Evolutionary conservation across 2,113 vertebrate genomes (phyloP).

Genomic region (Sisor rabdophorus): DNA sequence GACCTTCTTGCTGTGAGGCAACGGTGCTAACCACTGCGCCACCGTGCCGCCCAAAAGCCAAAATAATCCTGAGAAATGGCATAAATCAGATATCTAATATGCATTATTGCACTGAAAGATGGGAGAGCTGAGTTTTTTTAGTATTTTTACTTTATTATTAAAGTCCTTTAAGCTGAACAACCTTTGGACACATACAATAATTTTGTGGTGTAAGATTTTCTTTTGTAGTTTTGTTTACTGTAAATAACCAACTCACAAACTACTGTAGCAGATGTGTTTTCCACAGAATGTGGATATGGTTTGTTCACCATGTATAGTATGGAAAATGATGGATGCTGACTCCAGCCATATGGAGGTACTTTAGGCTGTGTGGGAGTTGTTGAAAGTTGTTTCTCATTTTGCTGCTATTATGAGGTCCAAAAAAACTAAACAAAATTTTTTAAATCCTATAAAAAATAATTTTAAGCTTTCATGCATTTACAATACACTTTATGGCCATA

Average conservation of each 20-base stretch:
- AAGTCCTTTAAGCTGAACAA: neutral
- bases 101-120: neutral
- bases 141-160: neutral
- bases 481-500: neutral
- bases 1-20: too few relatives aligned
- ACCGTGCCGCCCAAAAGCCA: too few relatives aligned
- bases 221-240: neutral
- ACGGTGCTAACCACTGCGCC: too few relatives aligned
- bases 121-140: neutral
- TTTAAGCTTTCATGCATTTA: neutral
- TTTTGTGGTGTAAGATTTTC: neutral
- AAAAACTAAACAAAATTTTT: neutral
- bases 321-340: slow-evolving; percentile 14
- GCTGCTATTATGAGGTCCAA: neutral
- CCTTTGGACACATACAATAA: neutral
- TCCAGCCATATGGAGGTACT: slow-evolving; percentile 29
- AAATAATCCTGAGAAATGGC: too few relatives aligned
- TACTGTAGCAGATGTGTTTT: slow-evolving; percentile 8
- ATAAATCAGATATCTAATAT: neutral
- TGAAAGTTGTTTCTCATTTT: neutral
- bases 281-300: neutral
- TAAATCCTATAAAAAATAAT: neutral
- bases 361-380: slow-evolving; percentile 17
- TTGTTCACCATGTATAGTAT: neutral
- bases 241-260: neutral